A percentile compares a stretch with the other conserved stretches of the same genome.
These are phyloP conservation scores for Alethe castanea DNA, from an alignment of 2,113 vertebrate species.

Conservation along the genomic window DNA sequence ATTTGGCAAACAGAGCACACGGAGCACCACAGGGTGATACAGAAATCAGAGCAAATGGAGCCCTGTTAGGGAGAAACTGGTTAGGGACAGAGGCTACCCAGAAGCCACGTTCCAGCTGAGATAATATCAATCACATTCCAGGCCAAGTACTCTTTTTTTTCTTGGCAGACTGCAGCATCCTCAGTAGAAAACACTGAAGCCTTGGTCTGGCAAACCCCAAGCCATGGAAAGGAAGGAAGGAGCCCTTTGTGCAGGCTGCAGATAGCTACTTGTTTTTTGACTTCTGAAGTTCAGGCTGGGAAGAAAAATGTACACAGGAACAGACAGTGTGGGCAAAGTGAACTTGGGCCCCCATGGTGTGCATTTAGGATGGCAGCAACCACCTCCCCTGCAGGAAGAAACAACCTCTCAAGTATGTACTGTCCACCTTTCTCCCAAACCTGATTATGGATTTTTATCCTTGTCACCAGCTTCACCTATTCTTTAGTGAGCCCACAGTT, in stretches of 20 bases:
- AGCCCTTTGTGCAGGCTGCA: neutral
- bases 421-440: neutral
- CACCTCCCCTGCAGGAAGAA: neutral
- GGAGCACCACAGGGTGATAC: neutral
- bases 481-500: neutral
- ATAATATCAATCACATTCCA: neutral
- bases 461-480: neutral
- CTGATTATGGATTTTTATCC: neutral
- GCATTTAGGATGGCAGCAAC: neutral
- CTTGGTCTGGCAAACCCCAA: neutral
- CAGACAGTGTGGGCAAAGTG: neutral
- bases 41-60: constrained; percentile 59
- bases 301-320: rapidly evolving
- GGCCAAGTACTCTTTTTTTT: rapidly evolving
- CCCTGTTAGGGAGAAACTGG: constrained; percentile 42
- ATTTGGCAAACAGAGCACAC: constrained; percentile 71
- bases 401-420: rapidly evolving
- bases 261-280: neutral
- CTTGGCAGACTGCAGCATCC: neutral
- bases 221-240: neutral
- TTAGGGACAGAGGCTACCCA: neutral
- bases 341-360: neutral
- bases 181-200: neutral
- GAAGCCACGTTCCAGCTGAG: rapidly evolving
- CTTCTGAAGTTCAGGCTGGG: neutral